phyloP scores from a whole-genome alignment of 2,113 vertebrate genomes.

The Hepsetus odoe region DNA sequence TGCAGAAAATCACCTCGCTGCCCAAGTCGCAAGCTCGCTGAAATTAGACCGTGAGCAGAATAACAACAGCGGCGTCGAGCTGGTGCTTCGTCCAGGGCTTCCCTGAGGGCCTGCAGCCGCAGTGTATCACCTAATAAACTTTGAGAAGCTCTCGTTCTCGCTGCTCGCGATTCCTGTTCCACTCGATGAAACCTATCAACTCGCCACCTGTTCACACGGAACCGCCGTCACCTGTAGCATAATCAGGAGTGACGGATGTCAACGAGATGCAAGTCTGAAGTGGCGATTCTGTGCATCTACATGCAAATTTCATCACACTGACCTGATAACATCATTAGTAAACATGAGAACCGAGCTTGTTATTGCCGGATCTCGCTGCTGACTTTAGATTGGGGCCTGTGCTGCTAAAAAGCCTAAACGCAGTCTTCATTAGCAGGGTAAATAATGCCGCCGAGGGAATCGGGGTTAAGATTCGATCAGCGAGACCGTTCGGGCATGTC shows the following conservation, averaged over 20 bases:
- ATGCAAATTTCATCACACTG: slow-evolving; percentile 7
- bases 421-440: slow-evolving; percentile 65
- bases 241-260: not conserved
- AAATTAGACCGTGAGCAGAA: slow-evolving; percentile 21
- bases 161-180: slow-evolving; percentile 20
- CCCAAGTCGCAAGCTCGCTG: not conserved
- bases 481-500: slow-evolving; percentile 64
- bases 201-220: slow-evolving; percentile 8
- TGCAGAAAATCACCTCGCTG: no score
- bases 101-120: not conserved
- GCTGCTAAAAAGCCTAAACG: slow-evolving; percentile 36
- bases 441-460: slow-evolving; percentile 67
- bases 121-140: slow-evolving; percentile 23
- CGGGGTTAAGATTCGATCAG: slow-evolving; percentile 70
- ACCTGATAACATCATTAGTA: slow-evolving; percentile 23
- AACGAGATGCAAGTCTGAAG: not conserved
- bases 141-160: slow-evolving; percentile 19
- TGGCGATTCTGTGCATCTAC: not conserved
- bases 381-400: slow-evolving; percentile 44
- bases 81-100: not conserved
- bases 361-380: not conserved
- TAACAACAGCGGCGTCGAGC: slow-evolving; percentile 31
- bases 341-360: slow-evolving; percentile 19
- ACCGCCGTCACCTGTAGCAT: not conserved
- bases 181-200: slow-evolving; percentile 29